Evolutionary conservation across 1,140 invertebrate species (phyloP).

Genomic region (Bathynomus jamesi): DNA sequence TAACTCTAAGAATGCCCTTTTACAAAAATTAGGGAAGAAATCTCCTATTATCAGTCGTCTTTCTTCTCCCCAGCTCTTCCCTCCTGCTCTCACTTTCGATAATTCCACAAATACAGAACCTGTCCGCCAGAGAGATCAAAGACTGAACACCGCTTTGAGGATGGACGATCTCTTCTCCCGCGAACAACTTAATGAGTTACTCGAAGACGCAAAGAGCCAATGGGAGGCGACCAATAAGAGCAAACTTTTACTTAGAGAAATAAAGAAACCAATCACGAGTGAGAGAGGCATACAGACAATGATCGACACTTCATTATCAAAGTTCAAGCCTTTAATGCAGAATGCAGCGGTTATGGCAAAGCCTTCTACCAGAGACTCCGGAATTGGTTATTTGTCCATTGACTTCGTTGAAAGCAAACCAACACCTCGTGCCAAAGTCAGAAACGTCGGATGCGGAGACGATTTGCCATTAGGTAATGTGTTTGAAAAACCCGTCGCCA

Average conservation of each 20-base stretch:
- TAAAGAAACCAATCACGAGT: background rate
- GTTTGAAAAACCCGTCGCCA: no score
- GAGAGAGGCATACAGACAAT: background rate
- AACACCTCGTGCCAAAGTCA: background rate
- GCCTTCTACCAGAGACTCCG: slow-evolving; percentile 44
- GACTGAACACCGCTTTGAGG: slow-evolving; percentile 41
- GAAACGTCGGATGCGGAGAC: background rate
- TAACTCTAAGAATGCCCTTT: slow-evolving; percentile 21
- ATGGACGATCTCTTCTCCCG: slow-evolving; percentile 27
- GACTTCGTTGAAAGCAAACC: background rate
- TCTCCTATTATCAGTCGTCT: slow-evolving; percentile 39
- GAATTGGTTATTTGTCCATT: slow-evolving; percentile 42
- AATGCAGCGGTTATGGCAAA: slow-evolving; percentile 40
- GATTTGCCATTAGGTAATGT: background rate
- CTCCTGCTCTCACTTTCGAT: slow-evolving; percentile 37
- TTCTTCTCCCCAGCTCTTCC: slow-evolving; percentile 32
- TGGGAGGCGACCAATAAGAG: slow-evolving; percentile 17
- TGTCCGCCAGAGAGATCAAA: slow-evolving; percentile 29
- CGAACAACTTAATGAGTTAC: slow-evolving; percentile 22
- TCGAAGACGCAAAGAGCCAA: slow-evolving; percentile 21
- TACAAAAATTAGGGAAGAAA: slow-evolving; percentile 29
- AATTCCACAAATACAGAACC: slow-evolving; percentile 42
- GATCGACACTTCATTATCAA: background rate
- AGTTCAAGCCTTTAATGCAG: slow-evolving; percentile 20
- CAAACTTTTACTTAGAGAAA: no score